A percentile compares a stretch with the other conserved stretches of the same genome.
Evolutionary conservation across 2,797 vertebrate species (phyloP).

Genomic region (Gambelia wislizenii): DNA sequence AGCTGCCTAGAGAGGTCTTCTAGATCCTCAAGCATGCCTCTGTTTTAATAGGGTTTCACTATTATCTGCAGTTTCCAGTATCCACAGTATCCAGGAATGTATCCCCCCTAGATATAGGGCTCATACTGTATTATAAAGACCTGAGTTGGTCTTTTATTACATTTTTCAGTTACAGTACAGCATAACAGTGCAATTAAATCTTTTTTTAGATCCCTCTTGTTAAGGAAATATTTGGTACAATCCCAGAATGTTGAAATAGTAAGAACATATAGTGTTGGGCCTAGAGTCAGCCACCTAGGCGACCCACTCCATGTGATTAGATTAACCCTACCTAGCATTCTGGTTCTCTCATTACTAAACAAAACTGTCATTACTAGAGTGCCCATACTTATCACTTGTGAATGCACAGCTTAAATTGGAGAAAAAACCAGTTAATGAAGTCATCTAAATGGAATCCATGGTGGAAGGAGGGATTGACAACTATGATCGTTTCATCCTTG

Average conservation of each 20-base stretch:
- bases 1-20: too few species aligned
- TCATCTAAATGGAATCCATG: slow-evolving; percentile 51
- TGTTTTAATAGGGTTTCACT: too few species aligned
- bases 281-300: background rate
- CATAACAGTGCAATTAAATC: slow-evolving; percentile 49
- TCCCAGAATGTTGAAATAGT: slow-evolving; percentile 46
- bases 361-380: slow-evolving; percentile 73
- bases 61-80: too few species aligned
- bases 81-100: too few species aligned
- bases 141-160: background rate
- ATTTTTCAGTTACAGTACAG: background rate
- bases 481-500: slow-evolving; percentile 22
- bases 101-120: too few species aligned
- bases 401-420: slow-evolving; percentile 70
- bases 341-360: slow-evolving; percentile 66
- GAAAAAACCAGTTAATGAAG: slow-evolving; percentile 64
- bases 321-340: slow-evolving; percentile 63
- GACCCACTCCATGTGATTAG: slow-evolving; percentile 43
- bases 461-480: slow-evolving; percentile 49
- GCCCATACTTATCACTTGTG: slow-evolving; percentile 66
- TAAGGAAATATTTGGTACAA: slow-evolving; percentile 60
- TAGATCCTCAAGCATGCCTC: too few species aligned
- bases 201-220: slow-evolving; percentile 23
- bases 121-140: background rate
- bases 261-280: slow-evolving; percentile 51